Evolutionary conservation across 2,797 vertebrate genomes (phyloP).

Genomic region (Xiphorhynchus erythropygius): DNA sequence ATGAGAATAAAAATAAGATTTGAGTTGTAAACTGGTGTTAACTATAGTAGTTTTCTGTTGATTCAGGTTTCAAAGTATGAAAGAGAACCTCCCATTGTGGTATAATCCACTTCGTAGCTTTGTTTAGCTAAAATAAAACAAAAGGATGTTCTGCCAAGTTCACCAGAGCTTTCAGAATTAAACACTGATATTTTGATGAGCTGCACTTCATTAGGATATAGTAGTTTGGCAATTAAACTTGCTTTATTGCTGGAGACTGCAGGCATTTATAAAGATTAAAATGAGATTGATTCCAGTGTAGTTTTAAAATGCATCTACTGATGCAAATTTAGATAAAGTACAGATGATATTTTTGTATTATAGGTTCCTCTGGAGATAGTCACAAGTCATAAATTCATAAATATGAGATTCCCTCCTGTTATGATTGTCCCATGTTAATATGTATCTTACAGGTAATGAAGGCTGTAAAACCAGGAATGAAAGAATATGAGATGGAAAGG

Average conservation of each 20-base stretch:
- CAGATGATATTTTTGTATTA: slow-evolving; percentile 25
- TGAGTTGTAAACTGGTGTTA: neutral
- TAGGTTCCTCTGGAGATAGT: slow-evolving; percentile 28
- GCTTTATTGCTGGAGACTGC: neutral
- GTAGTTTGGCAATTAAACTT: neutral
- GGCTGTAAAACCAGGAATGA: slow-evolving; percentile 84
- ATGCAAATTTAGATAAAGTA: slow-evolving; percentile 29
- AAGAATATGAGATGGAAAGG: slow-evolving; percentile 97
- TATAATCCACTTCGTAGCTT: neutral
- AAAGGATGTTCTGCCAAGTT: neutral
- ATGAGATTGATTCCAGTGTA: slow-evolving; percentile 27
- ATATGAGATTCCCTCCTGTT: neutral
- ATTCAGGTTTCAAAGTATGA: neutral
- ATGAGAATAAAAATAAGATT: neutral
- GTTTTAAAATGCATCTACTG: neutral
- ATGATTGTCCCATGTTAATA: slow-evolving; percentile 53
- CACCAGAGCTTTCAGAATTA: neutral
- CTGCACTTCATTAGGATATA: neutral
- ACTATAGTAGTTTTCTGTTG: neutral
- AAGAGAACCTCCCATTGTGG: neutral
- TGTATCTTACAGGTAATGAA: slow-evolving; percentile 88
- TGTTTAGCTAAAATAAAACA: neutral
- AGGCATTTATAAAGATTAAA: neutral
- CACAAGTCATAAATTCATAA: neutral
- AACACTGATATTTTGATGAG: neutral